A percentile compares a stretch with the other conserved stretches of the same genome.
Conservation (phyloP, 2,888 invertebrate species). For the Epinotia brunnichana region DNA sequence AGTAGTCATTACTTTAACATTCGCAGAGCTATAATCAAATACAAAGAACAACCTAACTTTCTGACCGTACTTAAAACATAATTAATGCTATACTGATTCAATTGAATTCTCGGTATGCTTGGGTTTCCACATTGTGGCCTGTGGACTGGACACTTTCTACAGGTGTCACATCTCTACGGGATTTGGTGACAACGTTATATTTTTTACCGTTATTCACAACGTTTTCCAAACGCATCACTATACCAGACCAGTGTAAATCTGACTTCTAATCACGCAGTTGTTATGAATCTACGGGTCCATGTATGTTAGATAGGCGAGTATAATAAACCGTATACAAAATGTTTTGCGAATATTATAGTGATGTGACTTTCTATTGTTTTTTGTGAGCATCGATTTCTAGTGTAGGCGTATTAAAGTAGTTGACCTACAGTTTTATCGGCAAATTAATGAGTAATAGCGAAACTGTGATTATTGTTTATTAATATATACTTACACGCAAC, state of each 20-base stretch:
- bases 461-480: background rate
- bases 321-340: too few species aligned
- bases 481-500: too few species aligned
- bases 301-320: background rate
- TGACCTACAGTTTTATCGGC: constrained; percentile 21
- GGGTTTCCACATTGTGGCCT: constrained; percentile 70
- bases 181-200: constrained; percentile 37
- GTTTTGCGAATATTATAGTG: constrained; percentile 11
- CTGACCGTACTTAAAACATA: constrained; percentile 53
- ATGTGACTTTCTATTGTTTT: constrained; percentile 39
- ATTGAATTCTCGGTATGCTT: constrained; percentile 78
- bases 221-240: background rate
- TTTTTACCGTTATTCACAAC: constrained; percentile 4
- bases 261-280: background rate
- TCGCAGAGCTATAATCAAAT: too few species aligned
- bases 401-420: constrained; percentile 26
- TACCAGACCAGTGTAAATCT: background rate
- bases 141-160: constrained; percentile 49
- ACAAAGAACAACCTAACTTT: constrained; percentile 21
- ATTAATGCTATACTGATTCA: constrained; percentile 74
- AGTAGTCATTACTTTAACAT: too few species aligned
- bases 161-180: constrained; percentile 73
- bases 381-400: constrained; percentile 20
- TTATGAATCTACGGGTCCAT: background rate
- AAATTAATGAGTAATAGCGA: constrained; percentile 3